phyloP scores from a whole-genome alignment of 1,140 invertebrate genomes.

The Penaeus japonicus region DNA sequence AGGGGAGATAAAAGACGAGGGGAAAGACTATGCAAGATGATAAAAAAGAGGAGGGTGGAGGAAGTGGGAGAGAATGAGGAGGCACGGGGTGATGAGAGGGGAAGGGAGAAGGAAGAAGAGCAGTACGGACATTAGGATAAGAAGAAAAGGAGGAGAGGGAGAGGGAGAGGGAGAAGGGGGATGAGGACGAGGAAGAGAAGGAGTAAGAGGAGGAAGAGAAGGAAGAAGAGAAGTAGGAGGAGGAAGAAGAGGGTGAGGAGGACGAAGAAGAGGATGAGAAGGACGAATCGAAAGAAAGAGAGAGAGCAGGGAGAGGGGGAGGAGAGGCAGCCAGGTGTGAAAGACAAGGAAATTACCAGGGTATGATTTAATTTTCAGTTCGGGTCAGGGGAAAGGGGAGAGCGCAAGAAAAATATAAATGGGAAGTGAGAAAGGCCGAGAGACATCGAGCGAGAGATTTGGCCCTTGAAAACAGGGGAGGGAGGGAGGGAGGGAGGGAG shows the following conservation, averaged over 20 bases:
- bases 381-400: background rate
- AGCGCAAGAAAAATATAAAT: background rate
- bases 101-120: background rate
- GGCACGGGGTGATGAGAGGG: background rate
- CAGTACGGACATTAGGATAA: background rate
- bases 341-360: background rate
- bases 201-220: background rate
- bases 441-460: background rate
- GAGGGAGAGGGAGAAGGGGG: background rate
- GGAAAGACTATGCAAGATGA: background rate
- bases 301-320: no score
- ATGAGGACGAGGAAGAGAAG: background rate
- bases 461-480: background rate
- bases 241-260: background rate
- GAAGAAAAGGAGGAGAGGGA: background rate
- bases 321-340: background rate
- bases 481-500: conserved; percentile 31
- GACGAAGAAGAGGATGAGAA: background rate
- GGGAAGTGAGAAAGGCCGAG: background rate
- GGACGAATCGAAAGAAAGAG: background rate
- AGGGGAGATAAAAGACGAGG: background rate
- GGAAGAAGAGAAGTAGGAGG: background rate
- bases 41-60: background rate
- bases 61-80: background rate
- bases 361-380: background rate